These are phyloP conservation scores for Prunella strophiata DNA, from an alignment of 2,797 vertebrate species.

Conservation along the genomic window DNA sequence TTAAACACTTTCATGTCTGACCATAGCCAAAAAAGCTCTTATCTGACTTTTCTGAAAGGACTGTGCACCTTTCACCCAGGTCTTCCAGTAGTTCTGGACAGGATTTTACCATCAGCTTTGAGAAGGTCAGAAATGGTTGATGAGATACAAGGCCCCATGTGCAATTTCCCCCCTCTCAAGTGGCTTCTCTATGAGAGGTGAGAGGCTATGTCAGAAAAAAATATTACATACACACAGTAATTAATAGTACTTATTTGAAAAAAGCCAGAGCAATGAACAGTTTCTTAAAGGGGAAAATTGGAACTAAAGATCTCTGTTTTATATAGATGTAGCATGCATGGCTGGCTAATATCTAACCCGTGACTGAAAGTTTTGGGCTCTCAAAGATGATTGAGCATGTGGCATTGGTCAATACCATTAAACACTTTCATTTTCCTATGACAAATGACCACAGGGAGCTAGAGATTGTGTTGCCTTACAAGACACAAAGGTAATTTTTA, in stretches of 20 bases:
- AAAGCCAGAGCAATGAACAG: not conserved
- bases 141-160: not conserved
- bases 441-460: slow-evolving; percentile 29
- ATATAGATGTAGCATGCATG: not conserved
- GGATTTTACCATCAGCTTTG: not conserved
- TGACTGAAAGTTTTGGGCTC: not conserved
- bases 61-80: not conserved
- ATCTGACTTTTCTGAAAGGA: not conserved
- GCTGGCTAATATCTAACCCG: slow-evolving; percentile 20
- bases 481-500: slow-evolving; percentile 56
- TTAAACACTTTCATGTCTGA: not conserved
- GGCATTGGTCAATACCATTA: slow-evolving; percentile 9
- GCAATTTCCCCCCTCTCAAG: not conserved
- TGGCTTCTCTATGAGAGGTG: not conserved
- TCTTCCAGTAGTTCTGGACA: not conserved
- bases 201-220: not conserved
- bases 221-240: not conserved
- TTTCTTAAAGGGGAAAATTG: not conserved
- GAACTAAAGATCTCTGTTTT: not conserved
- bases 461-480: slow-evolving; percentile 44
- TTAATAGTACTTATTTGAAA: not conserved
- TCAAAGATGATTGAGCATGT: slow-evolving; percentile 19
- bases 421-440: slow-evolving; percentile 49
- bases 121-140: not conserved
- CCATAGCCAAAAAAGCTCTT: not conserved